Percentiles rank a stretch among this genome's conserved stretches.
Evolutionary conservation across 2,888 invertebrate genomes (phyloP).

Genomic region (Archips xylosteana): DNA sequence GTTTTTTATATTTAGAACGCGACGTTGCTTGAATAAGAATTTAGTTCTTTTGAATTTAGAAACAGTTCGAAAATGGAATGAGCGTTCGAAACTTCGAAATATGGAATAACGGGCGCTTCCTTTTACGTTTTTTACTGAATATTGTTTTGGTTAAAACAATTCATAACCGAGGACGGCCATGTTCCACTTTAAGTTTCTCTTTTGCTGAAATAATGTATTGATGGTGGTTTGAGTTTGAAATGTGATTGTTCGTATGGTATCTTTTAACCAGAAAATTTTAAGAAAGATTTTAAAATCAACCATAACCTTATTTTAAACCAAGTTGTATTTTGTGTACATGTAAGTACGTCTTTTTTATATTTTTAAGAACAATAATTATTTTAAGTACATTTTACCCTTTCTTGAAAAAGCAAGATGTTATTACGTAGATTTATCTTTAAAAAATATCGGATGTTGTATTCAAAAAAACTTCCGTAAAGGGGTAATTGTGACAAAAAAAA

Average conservation of each 20-base stretch:
- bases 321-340: too few species aligned
- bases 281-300: too few species aligned
- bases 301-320: too few species aligned
- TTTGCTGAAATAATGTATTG: conserved; percentile 40
- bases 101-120: conserved; percentile 67
- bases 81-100: conserved; percentile 64
- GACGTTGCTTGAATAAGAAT: conserved; percentile 79
- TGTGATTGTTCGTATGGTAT: conserved; percentile 15
- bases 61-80: conserved; percentile 75
- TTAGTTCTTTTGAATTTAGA: conserved; percentile 81
- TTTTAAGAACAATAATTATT: neutral
- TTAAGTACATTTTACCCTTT: conserved; percentile 15
- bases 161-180: conserved; percentile 33
- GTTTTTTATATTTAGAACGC: conserved; percentile 82
- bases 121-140: conserved; percentile 51
- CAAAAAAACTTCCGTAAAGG: conserved; percentile 60
- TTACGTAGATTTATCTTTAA: conserved; percentile 73
- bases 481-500: conserved; percentile 66
- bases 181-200: conserved; percentile 43
- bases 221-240: conserved; percentile 13
- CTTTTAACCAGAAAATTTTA: neutral
- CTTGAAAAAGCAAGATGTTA: conserved; percentile 53
- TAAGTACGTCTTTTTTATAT: too few species aligned
- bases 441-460: conserved; percentile 69
- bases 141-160: conserved; percentile 53